A percentile compares a stretch with the other conserved stretches of the same genome.
phyloP scores from a whole-genome alignment of 2,888 invertebrate genomes.

The Cephus pulcher region DNA sequence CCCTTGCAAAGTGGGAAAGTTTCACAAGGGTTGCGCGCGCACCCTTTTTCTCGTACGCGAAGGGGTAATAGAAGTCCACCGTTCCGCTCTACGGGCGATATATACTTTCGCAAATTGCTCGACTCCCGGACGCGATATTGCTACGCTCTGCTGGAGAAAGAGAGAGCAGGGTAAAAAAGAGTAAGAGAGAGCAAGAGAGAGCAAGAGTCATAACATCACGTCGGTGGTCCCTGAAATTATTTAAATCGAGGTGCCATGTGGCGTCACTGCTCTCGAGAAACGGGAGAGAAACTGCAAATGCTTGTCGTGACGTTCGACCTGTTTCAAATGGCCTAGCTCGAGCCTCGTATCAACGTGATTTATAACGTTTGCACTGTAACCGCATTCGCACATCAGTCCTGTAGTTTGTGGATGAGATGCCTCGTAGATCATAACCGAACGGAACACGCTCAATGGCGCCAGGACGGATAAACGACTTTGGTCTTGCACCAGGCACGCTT shows the following conservation, averaged over 20 bases:
- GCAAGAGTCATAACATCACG: constrained; percentile 21
- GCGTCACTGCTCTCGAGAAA: constrained; percentile 20
- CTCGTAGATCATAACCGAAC: not conserved
- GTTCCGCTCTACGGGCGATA: constrained; percentile 19
- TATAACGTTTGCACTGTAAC: constrained; percentile 41
- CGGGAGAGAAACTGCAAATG: constrained; percentile 41
- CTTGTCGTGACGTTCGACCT: constrained; percentile 43
- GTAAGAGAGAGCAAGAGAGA: constrained; percentile 3
- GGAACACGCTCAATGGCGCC: not conserved
- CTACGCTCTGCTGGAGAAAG: constrained; percentile 15
- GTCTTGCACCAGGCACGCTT: not conserved
- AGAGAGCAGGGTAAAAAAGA: too few relatives aligned
- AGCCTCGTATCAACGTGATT: constrained; percentile 45
- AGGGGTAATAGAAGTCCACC: not conserved
- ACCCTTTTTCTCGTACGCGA: not conserved
- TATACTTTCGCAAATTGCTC: constrained; percentile 33
- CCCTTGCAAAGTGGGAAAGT: not conserved
- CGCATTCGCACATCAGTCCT: constrained; percentile 19
- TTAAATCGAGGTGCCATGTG: constrained; percentile 19
- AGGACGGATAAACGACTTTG: not conserved
- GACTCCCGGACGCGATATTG: constrained; percentile 30
- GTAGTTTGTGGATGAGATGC: not conserved
- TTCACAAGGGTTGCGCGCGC: not conserved
- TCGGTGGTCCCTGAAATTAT: constrained; percentile 21
- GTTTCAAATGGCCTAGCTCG: constrained; percentile 43